phyloP scores from a whole-genome alignment of 2,113 vertebrate species.

The Budorcas taxicolor region DNA sequence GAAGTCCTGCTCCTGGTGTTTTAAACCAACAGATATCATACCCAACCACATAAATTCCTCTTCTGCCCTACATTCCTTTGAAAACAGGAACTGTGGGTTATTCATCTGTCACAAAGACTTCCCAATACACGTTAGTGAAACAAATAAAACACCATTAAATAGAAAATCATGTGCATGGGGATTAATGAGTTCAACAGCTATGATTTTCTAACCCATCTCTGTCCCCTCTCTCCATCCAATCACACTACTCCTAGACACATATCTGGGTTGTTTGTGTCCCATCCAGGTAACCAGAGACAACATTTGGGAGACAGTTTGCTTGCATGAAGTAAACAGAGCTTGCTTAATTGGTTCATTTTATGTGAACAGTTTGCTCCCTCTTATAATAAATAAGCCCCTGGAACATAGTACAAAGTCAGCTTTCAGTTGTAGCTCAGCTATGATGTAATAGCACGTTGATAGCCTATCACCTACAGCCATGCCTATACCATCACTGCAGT shows the following conservation, averaged over 20 bases:
- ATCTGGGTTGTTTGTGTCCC: neutral
- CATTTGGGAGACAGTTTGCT: neutral
- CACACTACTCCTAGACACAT: neutral
- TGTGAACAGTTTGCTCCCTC: neutral
- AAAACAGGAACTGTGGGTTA: neutral
- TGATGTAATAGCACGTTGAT: neutral
- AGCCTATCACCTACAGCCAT: neutral
- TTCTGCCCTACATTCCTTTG: neutral
- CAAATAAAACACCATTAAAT: neutral
- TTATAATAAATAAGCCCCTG: neutral
- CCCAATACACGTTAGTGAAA: neutral
- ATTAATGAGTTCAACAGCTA: neutral
- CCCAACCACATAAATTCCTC: neutral
- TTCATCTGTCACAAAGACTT: neutral
- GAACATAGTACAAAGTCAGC: neutral
- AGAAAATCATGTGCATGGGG: neutral
- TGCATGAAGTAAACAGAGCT: neutral
- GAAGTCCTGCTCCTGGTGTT: neutral
- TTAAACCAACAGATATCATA: neutral
- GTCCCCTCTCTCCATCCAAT: neutral
- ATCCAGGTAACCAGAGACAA: neutral
- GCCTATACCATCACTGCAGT: neutral
- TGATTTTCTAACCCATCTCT: neutral
- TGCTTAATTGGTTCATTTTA: neutral
- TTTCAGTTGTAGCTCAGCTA: neutral